Evolutionary conservation across 2,113 vertebrate genomes (phyloP), one percentile per base, ranked within the genome.

Genomic region (Heloderma charlesbogerti): DNA sequence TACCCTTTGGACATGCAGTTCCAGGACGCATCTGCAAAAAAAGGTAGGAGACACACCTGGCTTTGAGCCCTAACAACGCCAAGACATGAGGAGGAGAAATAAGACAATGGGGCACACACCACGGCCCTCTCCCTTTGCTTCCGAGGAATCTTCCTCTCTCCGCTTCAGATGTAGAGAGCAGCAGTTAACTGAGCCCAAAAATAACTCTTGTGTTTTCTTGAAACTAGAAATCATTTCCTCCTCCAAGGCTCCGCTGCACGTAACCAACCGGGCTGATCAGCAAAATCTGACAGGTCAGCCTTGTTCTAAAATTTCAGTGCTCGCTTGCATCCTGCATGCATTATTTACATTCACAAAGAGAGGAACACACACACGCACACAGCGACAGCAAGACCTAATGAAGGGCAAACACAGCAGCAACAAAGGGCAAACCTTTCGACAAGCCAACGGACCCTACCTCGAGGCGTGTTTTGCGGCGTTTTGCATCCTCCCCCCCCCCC

Each of bases 271-370:
- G 89, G 54, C 74, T 79, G 87, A 94, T 79, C 91, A 92, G 95
- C 87, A 93, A 93, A 88, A 95, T 75, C 87, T 95, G 88, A 0
- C 31, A 94, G 93, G 90, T 94, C 93, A 95, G 34, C 16, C 80
- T 83, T 91, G 16, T 2, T 72, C 92, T 96, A 90, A 94, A 96
- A 95, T 96, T 96, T 93, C 92, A 95, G 85, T 79, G 94, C 90
- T 88, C 0, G 0, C 94, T 86, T 95, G 93, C 84, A 93, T 92
- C 74, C 90, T 22, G 85, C 60, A 54, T 95, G 89, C 67, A 91
- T 92, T 95, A 92, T 86, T 94, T 93, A 94, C 91, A 93, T 60
- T 95, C 81, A 92, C 83, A 94, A 96, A 95, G 69, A 96, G 9
- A 45, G 94, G 78, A 60, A 85, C 90, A 45, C 34, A n/a, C 48